Conservation (phyloP, 2,888 invertebrate species). For the Morinoia aosen region DNA sequence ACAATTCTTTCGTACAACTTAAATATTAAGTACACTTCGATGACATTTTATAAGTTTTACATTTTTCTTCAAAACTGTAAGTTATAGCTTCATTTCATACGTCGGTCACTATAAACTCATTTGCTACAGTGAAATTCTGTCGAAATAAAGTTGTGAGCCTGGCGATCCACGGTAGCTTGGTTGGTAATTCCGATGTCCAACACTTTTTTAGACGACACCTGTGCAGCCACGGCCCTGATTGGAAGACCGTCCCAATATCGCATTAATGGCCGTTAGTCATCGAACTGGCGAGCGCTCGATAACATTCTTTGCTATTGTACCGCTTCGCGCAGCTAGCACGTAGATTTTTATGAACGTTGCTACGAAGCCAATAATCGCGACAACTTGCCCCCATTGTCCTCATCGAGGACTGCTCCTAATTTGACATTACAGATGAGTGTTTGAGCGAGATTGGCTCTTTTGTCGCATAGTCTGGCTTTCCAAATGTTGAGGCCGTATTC, state of each 20-base stretch:
- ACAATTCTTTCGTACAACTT: neutral
- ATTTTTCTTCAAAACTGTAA: neutral
- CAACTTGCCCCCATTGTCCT: neutral
- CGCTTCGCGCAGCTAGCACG: neutral
- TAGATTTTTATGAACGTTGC: neutral
- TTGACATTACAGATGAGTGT: neutral
- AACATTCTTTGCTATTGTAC: conserved; percentile 30
- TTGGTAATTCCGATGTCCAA: neutral
- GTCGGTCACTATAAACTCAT: neutral
- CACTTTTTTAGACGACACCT: neutral
- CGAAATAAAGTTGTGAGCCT: neutral
- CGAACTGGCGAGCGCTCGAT: conserved; percentile 1
- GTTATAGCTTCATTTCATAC: neutral
- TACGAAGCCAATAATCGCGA: neutral
- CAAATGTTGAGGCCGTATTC: neutral
- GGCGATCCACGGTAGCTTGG: neutral
- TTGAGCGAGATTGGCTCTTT: neutral
- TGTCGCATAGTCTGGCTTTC: neutral
- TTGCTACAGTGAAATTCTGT: neutral
- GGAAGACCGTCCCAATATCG: conserved; percentile 19
- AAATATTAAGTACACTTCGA: neutral
- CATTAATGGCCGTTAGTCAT: conserved; percentile 44
- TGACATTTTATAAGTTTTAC: neutral
- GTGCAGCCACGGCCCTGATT: neutral
- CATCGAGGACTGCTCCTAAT: neutral